Conservation (phyloP, 2,113 vertebrate species). For the Dascyllus trimaculatus region DNA sequence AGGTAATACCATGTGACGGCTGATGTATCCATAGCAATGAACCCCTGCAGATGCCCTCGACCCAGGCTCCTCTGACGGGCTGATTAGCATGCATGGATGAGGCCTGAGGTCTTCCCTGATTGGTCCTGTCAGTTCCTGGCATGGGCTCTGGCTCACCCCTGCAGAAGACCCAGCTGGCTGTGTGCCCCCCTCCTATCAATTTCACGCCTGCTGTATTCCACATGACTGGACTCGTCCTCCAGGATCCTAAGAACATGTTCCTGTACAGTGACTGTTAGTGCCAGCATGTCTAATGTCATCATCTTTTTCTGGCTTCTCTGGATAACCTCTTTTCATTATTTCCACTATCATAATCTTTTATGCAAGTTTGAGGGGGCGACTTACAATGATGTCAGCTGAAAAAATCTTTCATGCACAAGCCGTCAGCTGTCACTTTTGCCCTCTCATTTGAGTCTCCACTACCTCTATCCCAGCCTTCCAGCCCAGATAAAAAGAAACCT, state of each 20-base stretch:
- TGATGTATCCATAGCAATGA: constrained; percentile 68
- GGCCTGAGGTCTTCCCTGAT: constrained; percentile 61
- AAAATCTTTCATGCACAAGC: constrained; percentile 8
- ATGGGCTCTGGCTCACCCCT: constrained; percentile 62
- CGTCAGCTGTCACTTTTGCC: constrained; percentile 51
- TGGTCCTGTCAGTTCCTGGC: constrained; percentile 71
- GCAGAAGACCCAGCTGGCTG: constrained; percentile 76
- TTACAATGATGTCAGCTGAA: constrained; percentile 13
- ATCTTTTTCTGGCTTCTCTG: constrained; percentile 26
- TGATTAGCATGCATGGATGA: constrained; percentile 74
- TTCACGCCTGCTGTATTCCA: constrained; percentile 71
- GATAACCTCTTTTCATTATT: constrained; percentile 35
- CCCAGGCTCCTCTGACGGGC: constrained; percentile 42
- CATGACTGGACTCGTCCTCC: constrained; percentile 71
- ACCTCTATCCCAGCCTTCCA: constrained; percentile 62
- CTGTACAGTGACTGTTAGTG: constrained; percentile 22
- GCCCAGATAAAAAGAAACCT: constrained; percentile 76
- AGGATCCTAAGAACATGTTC: constrained; percentile 41
- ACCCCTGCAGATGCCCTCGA: constrained; percentile 68
- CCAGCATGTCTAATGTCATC: constrained; percentile 44
- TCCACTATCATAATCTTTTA: constrained; percentile 3
- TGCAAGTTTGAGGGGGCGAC: constrained; percentile 16
- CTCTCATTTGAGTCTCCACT: constrained; percentile 56
- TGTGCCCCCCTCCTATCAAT: constrained; percentile 50
- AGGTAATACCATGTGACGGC: constrained; percentile 75